Conservation (phyloP, 2,113 vertebrate species). For the Paradoxurus hermaphroditus region DNA sequence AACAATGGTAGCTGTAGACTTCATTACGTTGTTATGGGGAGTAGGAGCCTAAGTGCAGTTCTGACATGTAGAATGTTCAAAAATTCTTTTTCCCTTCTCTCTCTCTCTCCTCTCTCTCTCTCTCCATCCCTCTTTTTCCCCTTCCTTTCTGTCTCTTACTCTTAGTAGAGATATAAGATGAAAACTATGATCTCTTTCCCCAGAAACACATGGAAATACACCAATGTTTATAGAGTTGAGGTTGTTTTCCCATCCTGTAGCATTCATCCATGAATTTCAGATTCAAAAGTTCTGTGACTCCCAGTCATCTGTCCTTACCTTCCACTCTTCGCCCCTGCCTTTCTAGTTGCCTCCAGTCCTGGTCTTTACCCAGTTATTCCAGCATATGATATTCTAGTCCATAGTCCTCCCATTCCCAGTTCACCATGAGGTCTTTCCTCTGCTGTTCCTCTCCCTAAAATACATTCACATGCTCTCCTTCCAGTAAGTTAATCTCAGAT, state of each 20-base stretch:
- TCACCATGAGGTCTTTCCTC: neutral
- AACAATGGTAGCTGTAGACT: neutral
- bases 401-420: neutral
- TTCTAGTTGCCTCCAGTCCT: neutral
- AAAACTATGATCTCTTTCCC: neutral
- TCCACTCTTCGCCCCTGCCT: rapidly evolving
- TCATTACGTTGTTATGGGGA: neutral
- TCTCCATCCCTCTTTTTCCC: neutral
- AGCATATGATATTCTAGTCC: rapidly evolving
- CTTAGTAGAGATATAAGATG: neutral
- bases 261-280: neutral
- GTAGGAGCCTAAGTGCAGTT: neutral
- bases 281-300: neutral
- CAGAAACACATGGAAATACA: neutral
- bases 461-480: neutral
- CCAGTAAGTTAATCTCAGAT: neutral
- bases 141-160: neutral
- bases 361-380: neutral
- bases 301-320: neutral
- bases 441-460: neutral
- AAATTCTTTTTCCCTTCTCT: neutral
- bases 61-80: neutral
- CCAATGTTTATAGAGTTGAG: neutral
- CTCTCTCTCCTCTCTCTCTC: neutral
- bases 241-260: neutral